Evolutionary conservation across 2,888 invertebrate genomes (phyloP).

Genomic region (Drosophila tanythrix): DNA sequence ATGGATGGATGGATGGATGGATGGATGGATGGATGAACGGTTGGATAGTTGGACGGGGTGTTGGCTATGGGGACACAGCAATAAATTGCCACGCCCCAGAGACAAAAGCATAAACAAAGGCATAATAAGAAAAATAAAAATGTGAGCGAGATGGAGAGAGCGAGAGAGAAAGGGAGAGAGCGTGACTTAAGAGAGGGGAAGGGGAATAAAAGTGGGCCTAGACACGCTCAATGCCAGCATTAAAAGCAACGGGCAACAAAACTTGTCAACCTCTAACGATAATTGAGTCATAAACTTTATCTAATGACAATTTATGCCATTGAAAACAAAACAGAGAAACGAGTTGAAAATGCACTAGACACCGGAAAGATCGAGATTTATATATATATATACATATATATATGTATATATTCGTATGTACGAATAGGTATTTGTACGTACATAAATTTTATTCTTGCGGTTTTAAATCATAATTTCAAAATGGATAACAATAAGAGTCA

Average conservation of each 20-base stretch:
- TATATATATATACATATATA: conserved; percentile 5
- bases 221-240: conserved; percentile 66
- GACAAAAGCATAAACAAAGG: conserved; percentile 32
- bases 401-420: not conserved
- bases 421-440: conserved; percentile 7
- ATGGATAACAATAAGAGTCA: conserved; percentile 50
- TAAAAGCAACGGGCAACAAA: conserved; percentile 67
- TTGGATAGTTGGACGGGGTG: conserved; percentile 5
- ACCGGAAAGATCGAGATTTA: conserved; percentile 58
- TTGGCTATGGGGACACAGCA: conserved; percentile 26
- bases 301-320: conserved; percentile 79
- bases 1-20: conserved; percentile 7
- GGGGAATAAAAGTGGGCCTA: not conserved
- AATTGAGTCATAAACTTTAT: conserved; percentile 80
- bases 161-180: not conserved
- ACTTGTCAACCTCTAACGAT: conserved; percentile 73
- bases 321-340: conserved; percentile 56
- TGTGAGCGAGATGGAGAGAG: conserved; percentile 12
- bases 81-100: conserved; percentile 61
- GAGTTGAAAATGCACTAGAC: conserved; percentile 35
- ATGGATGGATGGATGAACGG: conserved; percentile 9
- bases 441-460: conserved; percentile 66
- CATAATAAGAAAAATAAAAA: conserved; percentile 30
- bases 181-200: not conserved
- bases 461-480: conserved; percentile 69